Base-by-base conservation (phyloP, 1,140 invertebrate species). In the Hypothenemus hampei region DNA sequence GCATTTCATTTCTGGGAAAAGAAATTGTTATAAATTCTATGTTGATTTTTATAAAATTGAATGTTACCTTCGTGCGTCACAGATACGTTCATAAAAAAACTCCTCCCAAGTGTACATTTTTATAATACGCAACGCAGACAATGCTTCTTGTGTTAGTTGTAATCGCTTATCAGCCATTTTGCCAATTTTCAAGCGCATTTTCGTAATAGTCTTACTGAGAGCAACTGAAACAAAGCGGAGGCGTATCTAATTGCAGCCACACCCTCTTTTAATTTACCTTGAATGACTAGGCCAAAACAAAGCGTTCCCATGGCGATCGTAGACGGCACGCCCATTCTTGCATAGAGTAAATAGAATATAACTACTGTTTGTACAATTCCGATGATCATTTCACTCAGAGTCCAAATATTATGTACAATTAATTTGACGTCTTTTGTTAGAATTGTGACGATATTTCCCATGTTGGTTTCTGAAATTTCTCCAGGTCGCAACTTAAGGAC, bases 71-170 rank as follows among this genome's bases (percentile, higher is more conserved):
- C 64, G 48, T 1, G 55, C 44, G 16, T 35, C 37, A 26, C 40
- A 44, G 8, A 90, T 80, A 23, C 88, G 73, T 31, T 75, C 75
- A 4, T 82, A 81, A 65, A 92, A 91, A 0, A 86, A 86, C 33
- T 81, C 79, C 66, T 91, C 88, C 89, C 89, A 93, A 0, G 85
- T 82, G 65, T 91, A 91, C 88, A 94, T 92, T 73, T 95, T 96
- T 20, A 88, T 91, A 1, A 85, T 81, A 56, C 85, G 82, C 21
- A 87, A 86, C 13, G 84, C 85, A 31, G 79, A 79, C 15, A 93
- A 82, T 10, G 93, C 85, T 67, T 94, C 91, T 67, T 89, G 91
- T 77, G 91, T 93, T 5, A 91, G 65, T 36, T 86, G 75, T 1
- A 95, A 84, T 11, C 91, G 71, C 61, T 89, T 79, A 73, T 95